phyloP scores from a whole-genome alignment of 2,113 vertebrate species.

The Phalacrocorax pelagicus region DNA sequence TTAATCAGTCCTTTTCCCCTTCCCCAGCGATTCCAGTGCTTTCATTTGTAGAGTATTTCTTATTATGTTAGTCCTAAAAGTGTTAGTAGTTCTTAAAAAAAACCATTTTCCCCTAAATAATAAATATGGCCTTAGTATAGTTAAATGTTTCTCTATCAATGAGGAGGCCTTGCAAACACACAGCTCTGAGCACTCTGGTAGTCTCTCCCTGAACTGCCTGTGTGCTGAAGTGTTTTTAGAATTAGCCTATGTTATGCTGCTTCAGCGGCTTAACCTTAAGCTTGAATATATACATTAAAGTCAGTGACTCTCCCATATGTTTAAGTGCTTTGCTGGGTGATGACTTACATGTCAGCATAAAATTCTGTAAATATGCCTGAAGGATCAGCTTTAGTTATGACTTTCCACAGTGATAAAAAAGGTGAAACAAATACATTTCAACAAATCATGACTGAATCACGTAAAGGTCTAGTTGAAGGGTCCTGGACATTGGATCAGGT shows the following conservation, averaged over 20 bases:
- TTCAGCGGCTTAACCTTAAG: constrained; percentile 13
- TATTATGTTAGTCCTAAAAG: background rate
- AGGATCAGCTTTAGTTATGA: background rate
- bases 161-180: background rate
- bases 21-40: background rate
- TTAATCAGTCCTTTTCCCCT: background rate
- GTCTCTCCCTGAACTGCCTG: background rate
- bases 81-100: background rate
- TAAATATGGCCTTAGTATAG: background rate
- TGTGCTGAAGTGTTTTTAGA: background rate
- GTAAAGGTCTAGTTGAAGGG: background rate
- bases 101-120: background rate
- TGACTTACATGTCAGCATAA: background rate
- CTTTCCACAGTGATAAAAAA: constrained; percentile 21
- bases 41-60: background rate
- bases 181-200: background rate
- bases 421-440: background rate
- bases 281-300: background rate
- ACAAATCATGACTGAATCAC: background rate
- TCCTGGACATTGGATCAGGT: background rate
- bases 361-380: background rate
- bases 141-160: background rate
- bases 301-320: background rate
- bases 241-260: background rate
- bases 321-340: background rate